Conservation (phyloP, 2,113 vertebrate genomes). For the Spermophilus dauricus region DNA sequence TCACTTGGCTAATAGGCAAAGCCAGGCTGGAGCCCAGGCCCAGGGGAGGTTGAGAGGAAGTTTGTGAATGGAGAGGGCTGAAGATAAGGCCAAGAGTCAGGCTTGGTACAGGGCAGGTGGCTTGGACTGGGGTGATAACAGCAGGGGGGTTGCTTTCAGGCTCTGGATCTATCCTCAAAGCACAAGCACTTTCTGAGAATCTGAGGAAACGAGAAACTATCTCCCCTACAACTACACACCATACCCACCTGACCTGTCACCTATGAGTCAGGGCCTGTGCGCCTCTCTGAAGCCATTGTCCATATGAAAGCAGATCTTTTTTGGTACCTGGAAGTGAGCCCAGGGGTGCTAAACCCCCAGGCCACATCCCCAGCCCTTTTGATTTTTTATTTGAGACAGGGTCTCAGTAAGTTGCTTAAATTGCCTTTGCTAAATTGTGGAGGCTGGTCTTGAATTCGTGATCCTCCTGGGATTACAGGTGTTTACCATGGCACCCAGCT, state of each 20-base stretch:
- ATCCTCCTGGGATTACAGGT: too few species aligned
- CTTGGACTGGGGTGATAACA: background rate
- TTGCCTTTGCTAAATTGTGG: too few species aligned
- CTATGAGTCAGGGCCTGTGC: too few species aligned
- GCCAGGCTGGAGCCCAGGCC: background rate
- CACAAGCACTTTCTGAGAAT: background rate
- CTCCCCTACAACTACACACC: background rate
- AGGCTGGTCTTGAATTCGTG: too few species aligned
- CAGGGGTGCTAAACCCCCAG: too few species aligned
- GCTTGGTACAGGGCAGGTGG: background rate
- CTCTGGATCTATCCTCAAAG: background rate
- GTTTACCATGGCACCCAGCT: too few species aligned
- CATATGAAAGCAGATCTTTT: background rate
- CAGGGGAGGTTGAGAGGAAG: background rate
- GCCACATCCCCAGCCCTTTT: too few species aligned
- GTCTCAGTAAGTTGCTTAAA: too few species aligned
- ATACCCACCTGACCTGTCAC: background rate
- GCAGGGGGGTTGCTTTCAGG: background rate
- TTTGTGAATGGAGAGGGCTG: background rate
- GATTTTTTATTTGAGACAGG: too few species aligned
- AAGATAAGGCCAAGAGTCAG: background rate
- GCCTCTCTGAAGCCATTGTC: background rate
- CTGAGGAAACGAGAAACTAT: background rate
- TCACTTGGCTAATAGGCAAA: background rate
- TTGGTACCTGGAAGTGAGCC: too few species aligned